Evolutionary conservation across 2,888 invertebrate species (phyloP), one percentile per base, ranked within the genome.

Genomic region (Pocota personata): DNA sequence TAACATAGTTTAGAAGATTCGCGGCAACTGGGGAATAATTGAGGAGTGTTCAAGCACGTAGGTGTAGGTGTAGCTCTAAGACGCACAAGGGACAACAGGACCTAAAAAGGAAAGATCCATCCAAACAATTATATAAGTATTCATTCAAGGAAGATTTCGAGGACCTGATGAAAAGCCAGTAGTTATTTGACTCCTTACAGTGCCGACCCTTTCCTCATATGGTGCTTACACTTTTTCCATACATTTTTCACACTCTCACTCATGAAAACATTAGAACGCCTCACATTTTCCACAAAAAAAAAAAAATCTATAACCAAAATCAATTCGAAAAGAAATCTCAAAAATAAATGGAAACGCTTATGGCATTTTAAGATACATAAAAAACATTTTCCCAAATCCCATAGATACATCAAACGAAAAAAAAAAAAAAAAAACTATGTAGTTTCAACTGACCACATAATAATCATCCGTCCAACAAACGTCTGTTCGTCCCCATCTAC

Each of bases 391-490:
- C 35, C 37, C 37, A 67, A 62, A 40, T 77, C 52, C 60, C 69
- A 40, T 55, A 80, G 50, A 62, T 46, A 76, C 76, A 67, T 82
- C 77, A 77, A 77, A 73, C 48, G 43, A 10, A 52, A 57, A 48
- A 46, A n/a, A 30, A 43, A 24, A 24, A 24, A 12, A 66, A 58
- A 40, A 55, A 64, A 67, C 76, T 69, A 35, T 69, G 67, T 66
- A 35, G 32, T 71, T 48, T 50, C 16, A 82, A 82, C 71, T 82
- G 86, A 86, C 86, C 86, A 76, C 71, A 86, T 76, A 76, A 72
- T 72, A 86, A 86, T 82, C 64, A 66, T 80, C 84, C 75, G 46
- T 71, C 46, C 76, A 58, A 76, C 52, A 57, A 82, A 69, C 66
- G 82, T 82, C 82, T 82, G 82, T 66, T 50, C 62, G 50, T 69